These are phyloP conservation scores for Ophion ellenae DNA, from an alignment of 2,888 invertebrate species.

Conservation along the genomic window DNA sequence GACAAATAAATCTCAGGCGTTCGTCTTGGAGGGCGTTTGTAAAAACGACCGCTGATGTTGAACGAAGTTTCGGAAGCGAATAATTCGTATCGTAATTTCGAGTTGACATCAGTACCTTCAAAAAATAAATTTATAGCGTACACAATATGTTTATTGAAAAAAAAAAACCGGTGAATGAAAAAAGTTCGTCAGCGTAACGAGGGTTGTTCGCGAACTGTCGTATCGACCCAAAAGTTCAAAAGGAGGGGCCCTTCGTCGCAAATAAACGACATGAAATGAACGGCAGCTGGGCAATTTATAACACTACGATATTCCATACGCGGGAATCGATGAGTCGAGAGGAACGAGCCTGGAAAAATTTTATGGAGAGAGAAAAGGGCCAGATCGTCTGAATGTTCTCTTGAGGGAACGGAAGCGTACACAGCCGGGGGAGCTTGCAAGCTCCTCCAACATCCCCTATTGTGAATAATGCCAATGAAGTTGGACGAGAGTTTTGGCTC, in stretches of 20 bases:
- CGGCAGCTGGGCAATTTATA: neutral
- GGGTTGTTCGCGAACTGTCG: neutral
- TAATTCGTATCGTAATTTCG: neutral
- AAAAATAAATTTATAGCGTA: too few species aligned
- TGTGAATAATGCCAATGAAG: constrained; percentile 32
- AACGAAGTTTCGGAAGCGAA: neutral
- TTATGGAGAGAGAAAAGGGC: constrained; percentile 34
- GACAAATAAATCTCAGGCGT: neutral
- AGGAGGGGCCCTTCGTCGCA: neutral
- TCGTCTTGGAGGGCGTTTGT: neutral
- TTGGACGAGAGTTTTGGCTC: constrained; percentile 53
- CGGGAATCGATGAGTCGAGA: constrained; percentile 36
- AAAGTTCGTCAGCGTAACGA: neutral
- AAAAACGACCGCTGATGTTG: neutral
- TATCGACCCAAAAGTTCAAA: neutral
- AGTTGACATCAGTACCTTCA: too few species aligned
- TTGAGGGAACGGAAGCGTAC: constrained; percentile 11
- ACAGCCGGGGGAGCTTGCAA: constrained; percentile 15
- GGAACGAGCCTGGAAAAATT: constrained; percentile 43
- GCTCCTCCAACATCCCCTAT: neutral
- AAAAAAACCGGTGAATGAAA: too few species aligned
- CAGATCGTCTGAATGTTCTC: constrained; percentile 4
- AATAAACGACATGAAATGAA: neutral
- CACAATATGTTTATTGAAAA: too few species aligned
- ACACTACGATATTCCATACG: neutral